Evolutionary conservation across 2,888 invertebrate genomes (phyloP), one percentile per base, ranked within the genome.

Genomic region (Eupithecia inturbata): DNA sequence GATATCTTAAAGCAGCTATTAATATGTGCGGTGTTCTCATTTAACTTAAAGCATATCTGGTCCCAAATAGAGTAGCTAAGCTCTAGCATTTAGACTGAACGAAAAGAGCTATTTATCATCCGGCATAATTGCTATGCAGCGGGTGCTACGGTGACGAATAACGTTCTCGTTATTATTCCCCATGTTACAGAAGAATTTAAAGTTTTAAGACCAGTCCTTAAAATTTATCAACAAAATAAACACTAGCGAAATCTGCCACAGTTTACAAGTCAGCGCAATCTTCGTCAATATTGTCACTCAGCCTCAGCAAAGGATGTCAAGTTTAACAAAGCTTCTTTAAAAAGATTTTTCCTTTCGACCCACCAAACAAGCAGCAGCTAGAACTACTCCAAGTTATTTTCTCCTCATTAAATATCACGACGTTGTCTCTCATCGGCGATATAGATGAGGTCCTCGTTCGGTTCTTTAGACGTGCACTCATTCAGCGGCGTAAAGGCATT

Each of bases 401-500:
- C 86, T 85, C 87, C 86, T 85, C 87, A 88, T 88, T 85, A 85
- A 80, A 85, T 85, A 86, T 85, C 85, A 87, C 74, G 84, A 81
- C 82, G 80, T 83, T 85, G 83, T 57, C 57, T 87, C 84, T 85
- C 78, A 82, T 77, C 77, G 84, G 81, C 81, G 84, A 86, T 87
- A 88, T 88, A 87, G 82, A 82, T 82, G 82, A 87, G 85, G 86
- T 88, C 86, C 84, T 84, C 82, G 83, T 84, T 87, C 85, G 82
- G 82, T 83, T 86, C 81, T 79, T 86, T 81, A 85, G 84, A 85
- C 82, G 82, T 82, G 83, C 82, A 84, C 83, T 89, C 85, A 87
- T 89, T 88, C 85, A 84, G 83, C 82, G 82, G 83, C 81, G 87
- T 85, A 87, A 90, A 89, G 87, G 88, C 89, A 87, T 90, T 91